Conservation (phyloP, 2,888 invertebrate genomes). For the Heliconius ethilla region DNA sequence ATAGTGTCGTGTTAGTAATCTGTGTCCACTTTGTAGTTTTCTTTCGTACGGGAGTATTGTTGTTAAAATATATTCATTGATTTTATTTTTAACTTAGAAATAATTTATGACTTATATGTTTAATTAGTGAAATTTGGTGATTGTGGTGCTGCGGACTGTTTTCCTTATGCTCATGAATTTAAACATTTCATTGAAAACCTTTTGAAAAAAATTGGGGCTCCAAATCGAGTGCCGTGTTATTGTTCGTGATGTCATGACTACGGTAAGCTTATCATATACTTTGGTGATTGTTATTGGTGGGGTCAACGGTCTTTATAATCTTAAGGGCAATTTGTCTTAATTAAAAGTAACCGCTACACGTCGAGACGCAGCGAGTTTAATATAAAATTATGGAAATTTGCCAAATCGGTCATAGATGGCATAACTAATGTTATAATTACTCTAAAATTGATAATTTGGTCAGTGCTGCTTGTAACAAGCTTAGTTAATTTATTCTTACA, state of each 20-base stretch:
- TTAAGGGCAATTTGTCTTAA: constrained; percentile 61
- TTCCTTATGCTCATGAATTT: background rate
- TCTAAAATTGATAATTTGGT: constrained; percentile 19
- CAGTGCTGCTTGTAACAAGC: constrained; percentile 5
- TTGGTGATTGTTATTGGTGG: constrained; percentile 42
- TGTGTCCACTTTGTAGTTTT: constrained; percentile 23
- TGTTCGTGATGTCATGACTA: constrained; percentile 57
- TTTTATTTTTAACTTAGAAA: background rate
- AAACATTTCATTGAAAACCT: constrained; percentile 6
- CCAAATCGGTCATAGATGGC: constrained; percentile 70
- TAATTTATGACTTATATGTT: background rate
- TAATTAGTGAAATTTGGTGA: background rate
- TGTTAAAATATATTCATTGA: constrained; percentile 16
- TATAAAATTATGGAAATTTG: constrained; percentile 66
- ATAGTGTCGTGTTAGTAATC: constrained; percentile 6
- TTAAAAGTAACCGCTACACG: constrained; percentile 55
- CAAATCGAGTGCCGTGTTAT: constrained; percentile 32
- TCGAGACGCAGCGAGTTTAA: constrained; percentile 50
- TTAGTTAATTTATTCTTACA: background rate
- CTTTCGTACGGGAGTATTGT: constrained; percentile 20
- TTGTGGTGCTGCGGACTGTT: background rate
- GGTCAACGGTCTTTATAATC: constrained; percentile 63
- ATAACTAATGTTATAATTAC: constrained; percentile 44
- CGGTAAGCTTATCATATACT: constrained; percentile 60
- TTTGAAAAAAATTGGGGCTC: constrained; percentile 20